Evolutionary conservation across 2,797 vertebrate species (phyloP), one percentile per base, ranked within the genome.

Genomic region (Sebastes wilsoni): DNA sequence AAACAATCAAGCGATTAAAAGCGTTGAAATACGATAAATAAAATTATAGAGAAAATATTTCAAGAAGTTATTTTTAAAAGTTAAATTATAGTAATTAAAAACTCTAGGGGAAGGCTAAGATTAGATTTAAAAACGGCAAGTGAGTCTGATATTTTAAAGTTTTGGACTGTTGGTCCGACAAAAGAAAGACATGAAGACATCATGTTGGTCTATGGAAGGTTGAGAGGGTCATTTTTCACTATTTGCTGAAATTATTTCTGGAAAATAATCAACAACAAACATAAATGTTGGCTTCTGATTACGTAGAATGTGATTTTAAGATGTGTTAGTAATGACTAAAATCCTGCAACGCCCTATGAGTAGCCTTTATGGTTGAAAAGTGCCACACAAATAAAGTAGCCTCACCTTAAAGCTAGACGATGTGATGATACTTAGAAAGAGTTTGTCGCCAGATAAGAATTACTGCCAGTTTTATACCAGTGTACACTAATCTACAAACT

Each of bases 291-390:
- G 5, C 32, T 55, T 55, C 22, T 34, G 7, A 58, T 70, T 22
- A 12, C 2, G 18, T 5, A 52, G 2, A 46, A 38, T 58, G 13
- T 9, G 13, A 23, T 6, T 18, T 60, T 5, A 66, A 42, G 25
- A 66, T 8, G 16, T 60, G 27, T 34, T 36, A 8, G 20, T 16
- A 28, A 18, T 46, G 0, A 52, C 20, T 20, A 52, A 52, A 52
- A 10, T 10, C 49, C 49, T 8, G 0, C 18, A 52, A 1, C 38
- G 0, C 38, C 0, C 14, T 42, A 42, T 42, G 64, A 70, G 32
- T 3, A 8, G 16, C 4, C 6, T 58, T 58, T 55, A 16, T 54
- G 34, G 23, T 30, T 46, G 13, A 38, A 62, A 38, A 6, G 27
- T 52, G 42, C 16, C 20, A n/a, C 62, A 75, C 8, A 42, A 14